Percentiles rank a stretch among this genome's conserved stretches.
Conservation (phyloP, 2,797 vertebrate genomes). For the Eospalax fontanierii region DNA sequence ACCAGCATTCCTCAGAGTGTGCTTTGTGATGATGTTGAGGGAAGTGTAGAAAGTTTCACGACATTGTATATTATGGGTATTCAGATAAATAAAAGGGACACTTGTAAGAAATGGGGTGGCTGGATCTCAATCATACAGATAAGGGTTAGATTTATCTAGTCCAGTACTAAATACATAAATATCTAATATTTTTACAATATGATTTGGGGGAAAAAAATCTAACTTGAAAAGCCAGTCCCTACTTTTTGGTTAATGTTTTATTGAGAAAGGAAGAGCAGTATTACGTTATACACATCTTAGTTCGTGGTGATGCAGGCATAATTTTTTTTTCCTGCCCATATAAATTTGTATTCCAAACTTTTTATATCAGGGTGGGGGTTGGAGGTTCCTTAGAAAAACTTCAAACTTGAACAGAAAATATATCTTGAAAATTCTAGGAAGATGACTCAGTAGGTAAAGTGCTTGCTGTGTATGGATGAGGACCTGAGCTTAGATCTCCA, state of each 20-base stretch:
- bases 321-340: constrained; percentile 1
- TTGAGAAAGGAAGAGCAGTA: background rate
- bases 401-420: background rate
- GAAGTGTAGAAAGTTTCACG: background rate
- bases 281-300: background rate
- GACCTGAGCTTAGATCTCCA: background rate
- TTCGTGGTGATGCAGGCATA: background rate
- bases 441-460: background rate
- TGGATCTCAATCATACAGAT: background rate
- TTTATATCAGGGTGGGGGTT: background rate
- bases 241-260: background rate
- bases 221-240: background rate
- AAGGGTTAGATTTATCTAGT: background rate
- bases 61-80: background rate
- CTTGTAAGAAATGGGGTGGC: background rate
- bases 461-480: background rate
- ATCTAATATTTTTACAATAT: background rate
- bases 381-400: background rate
- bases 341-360: background rate
- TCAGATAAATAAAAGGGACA: background rate
- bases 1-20: background rate
- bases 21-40: background rate
- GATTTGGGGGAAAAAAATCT: constrained; percentile 15
- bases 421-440: background rate
- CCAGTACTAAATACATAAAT: background rate